Evolutionary conservation across 2,113 vertebrate species (phyloP).

Genomic region (Gymnocephalus cernua): DNA sequence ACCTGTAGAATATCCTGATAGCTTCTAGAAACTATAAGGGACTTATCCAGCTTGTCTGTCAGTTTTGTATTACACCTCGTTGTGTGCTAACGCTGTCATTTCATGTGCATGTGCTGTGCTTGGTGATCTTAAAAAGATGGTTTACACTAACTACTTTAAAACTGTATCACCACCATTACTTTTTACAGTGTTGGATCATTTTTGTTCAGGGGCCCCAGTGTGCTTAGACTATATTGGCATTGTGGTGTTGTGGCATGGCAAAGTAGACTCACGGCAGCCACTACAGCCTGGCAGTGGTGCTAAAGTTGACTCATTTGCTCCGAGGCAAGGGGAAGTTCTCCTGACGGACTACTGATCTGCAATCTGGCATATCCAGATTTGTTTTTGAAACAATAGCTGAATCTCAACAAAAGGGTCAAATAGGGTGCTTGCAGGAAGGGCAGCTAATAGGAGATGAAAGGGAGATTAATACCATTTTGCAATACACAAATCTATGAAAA

Average conservation of each 20-base stretch:
- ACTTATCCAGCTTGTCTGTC: background rate
- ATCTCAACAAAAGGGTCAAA: constrained; percentile 38
- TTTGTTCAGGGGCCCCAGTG: constrained; percentile 66
- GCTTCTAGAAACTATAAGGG: background rate
- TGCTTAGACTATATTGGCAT: constrained; percentile 75
- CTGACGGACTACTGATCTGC: constrained; percentile 66
- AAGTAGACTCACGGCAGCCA: constrained; percentile 70
- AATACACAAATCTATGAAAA: constrained; percentile 9
- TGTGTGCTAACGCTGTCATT: background rate
- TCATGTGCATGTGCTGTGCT: background rate
- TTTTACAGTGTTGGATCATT: constrained; percentile 69
- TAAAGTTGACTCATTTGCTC: constrained; percentile 80
- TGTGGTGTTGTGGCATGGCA: constrained; percentile 80
- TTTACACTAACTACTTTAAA: constrained; percentile 30
- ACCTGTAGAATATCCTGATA: background rate
- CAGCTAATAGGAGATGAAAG: background rate
- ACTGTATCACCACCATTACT: constrained; percentile 55
- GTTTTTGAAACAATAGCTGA: constrained; percentile 68
- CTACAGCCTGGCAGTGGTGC: constrained; percentile 72
- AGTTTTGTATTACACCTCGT: background rate
- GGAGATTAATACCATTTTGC: background rate
- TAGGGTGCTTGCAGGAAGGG: constrained; percentile 2
- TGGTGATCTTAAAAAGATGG: background rate
- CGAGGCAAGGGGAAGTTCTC: constrained; percentile 69
- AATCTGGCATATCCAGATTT: constrained; percentile 61